A percentile compares a stretch with the other conserved stretches of the same genome.
Evolutionary conservation across 1,140 invertebrate genomes (phyloP).

Genomic region (Penaeus indicus): DNA sequence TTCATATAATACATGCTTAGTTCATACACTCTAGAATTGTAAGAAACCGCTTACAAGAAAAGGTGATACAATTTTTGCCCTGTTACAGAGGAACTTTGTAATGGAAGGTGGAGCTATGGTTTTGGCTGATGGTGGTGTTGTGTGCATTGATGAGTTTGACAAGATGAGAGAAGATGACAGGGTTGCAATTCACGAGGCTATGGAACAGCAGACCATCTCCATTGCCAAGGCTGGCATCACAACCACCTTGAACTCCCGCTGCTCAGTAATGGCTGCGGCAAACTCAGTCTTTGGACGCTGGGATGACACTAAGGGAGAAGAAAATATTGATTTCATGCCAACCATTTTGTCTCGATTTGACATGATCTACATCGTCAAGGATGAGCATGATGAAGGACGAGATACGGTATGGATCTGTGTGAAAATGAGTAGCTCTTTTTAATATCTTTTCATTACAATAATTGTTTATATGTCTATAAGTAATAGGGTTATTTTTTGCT

Average conservation of each 20-base stretch:
- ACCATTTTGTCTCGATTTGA: slow-evolving; percentile 99
- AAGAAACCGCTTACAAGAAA: not conserved
- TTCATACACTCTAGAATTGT: too few species aligned
- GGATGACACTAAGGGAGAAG: slow-evolving; percentile 98
- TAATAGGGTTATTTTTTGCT: not conserved
- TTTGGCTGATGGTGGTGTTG: slow-evolving; percentile 97
- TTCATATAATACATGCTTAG: not conserved
- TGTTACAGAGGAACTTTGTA: slow-evolving; percentile 90
- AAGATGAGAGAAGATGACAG: slow-evolving; percentile 99
- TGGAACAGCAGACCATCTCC: slow-evolving; percentile 99
- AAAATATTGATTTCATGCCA: slow-evolving; percentile 99
- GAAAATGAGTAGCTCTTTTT: too few species aligned
- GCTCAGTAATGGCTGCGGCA: slow-evolving; percentile 97
- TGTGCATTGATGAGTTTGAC: slow-evolving; percentile 99
- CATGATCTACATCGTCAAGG: slow-evolving; percentile 99
- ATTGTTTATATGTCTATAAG: not conserved
- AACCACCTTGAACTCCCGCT: slow-evolving; percentile 97
- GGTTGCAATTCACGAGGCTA: slow-evolving; percentile 99
- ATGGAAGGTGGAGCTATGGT: slow-evolving; percentile 99
- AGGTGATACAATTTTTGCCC: slow-evolving; percentile 52
- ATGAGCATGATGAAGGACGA: slow-evolving; percentile 90
- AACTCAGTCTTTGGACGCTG: slow-evolving; percentile 98
- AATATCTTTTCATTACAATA: too few species aligned
- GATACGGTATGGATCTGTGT: slow-evolving; percentile 80
- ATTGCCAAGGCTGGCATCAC: slow-evolving; percentile 99